Conservation (phyloP, 2,888 invertebrate genomes). For the Beris morrisii region DNA sequence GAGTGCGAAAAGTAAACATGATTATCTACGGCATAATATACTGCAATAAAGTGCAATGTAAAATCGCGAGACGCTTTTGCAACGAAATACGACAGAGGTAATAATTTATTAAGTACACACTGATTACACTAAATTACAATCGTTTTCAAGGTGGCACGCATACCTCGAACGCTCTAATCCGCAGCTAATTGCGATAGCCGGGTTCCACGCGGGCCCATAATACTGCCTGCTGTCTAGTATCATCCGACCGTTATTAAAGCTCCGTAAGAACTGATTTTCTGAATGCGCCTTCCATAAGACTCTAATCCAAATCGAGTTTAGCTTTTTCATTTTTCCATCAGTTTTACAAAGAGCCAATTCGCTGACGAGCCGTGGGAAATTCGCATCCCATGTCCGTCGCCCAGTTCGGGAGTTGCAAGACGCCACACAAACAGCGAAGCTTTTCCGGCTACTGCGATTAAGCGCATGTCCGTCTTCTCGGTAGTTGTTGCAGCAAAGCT, state of each 20-base stretch:
- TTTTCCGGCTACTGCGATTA: neutral
- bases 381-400: constrained; percentile 18
- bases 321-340: constrained; percentile 2
- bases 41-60: constrained; percentile 15
- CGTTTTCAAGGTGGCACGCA: constrained; percentile 14
- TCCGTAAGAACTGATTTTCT: constrained; percentile 12
- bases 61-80: constrained; percentile 4
- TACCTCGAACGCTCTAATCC: neutral
- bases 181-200: constrained; percentile 1
- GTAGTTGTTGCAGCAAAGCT: neutral
- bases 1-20: constrained; percentile 25
- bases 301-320: no score
- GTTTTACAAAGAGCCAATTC: constrained; percentile 26
- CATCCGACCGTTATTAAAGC: constrained; percentile 16
- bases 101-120: constrained; percentile 1
- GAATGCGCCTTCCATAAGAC: neutral
- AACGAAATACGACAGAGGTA: constrained; percentile 7
- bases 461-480: constrained; percentile 13
- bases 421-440: neutral
- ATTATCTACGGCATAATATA: constrained; percentile 20
- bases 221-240: neutral
- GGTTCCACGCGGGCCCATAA: neutral
- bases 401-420: neutral
- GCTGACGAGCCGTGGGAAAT: constrained; percentile 20
- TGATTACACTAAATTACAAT: constrained; percentile 1